phyloP scores from a whole-genome alignment of 2,113 vertebrate species.

The Channa maculata region DNA sequence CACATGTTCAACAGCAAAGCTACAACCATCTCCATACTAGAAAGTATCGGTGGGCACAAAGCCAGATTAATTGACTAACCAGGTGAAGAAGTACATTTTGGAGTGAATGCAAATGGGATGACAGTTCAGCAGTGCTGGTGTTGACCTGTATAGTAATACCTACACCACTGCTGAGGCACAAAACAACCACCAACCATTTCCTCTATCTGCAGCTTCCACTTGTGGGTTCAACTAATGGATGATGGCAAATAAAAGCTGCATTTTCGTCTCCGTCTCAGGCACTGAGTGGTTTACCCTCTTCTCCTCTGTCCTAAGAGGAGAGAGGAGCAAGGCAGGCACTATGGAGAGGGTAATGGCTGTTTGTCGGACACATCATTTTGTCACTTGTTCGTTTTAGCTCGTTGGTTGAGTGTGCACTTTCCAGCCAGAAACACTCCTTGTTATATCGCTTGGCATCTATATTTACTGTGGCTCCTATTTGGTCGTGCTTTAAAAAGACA shows the following conservation, averaged over 20 bases:
- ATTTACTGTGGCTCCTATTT: slow-evolving; percentile 18
- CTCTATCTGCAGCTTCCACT: slow-evolving; percentile 39
- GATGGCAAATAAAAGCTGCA: slow-evolving; percentile 68
- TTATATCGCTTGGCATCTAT: slow-evolving; percentile 27
- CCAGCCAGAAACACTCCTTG: slow-evolving; percentile 2
- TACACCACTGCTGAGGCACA: background rate
- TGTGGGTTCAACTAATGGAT: slow-evolving; percentile 65
- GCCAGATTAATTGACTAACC: background rate
- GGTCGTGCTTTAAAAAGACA: slow-evolving; percentile 1
- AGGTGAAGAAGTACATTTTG: slow-evolving; percentile 1
- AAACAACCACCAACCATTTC: slow-evolving; percentile 37
- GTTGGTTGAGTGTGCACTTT: slow-evolving; percentile 46
- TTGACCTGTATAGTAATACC: slow-evolving; percentile 39
- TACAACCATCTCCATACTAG: background rate
- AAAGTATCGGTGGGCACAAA: too few species aligned
- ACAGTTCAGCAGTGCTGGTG: background rate
- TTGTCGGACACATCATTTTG: slow-evolving; percentile 60
- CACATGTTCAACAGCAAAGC: background rate
- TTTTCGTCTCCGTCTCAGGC: slow-evolving; percentile 59
- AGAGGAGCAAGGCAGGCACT: slow-evolving; percentile 32
- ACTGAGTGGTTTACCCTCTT: slow-evolving; percentile 63
- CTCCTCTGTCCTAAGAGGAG: slow-evolving; percentile 41
- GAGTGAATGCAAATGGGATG: slow-evolving; percentile 15
- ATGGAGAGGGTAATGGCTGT: slow-evolving; percentile 65
- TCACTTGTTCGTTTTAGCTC: slow-evolving; percentile 60